Evolutionary conservation across 53 echinoderm and acorn worm species (phyloP).

Genomic region (Astropecten irregularis): DNA sequence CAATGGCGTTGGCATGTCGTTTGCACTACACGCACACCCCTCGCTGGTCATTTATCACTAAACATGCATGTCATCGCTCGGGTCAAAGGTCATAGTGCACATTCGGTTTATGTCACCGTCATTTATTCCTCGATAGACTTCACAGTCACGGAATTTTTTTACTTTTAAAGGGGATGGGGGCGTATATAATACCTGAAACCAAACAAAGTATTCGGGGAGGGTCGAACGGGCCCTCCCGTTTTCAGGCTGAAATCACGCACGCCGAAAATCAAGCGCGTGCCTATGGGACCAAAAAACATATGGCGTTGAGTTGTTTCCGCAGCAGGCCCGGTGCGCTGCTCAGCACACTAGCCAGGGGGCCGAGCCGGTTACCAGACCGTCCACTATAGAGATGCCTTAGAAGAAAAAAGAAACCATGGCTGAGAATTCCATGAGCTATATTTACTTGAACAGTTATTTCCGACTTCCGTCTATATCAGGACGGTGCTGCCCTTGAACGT

Average conservation of each 20-base stretch:
- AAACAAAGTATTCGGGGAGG: constrained; percentile 11
- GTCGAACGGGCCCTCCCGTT: constrained; percentile 20
- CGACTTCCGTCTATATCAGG: constrained; percentile 28
- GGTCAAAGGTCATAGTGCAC: constrained; percentile 42
- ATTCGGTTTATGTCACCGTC: neutral
- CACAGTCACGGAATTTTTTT: constrained; percentile 18
- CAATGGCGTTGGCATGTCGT: too few species aligned
- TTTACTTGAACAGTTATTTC: neutral
- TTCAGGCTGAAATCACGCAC: constrained; percentile 7
- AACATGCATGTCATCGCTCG: constrained; percentile 28
- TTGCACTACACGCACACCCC: too few species aligned
- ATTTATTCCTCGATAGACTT: too few species aligned
- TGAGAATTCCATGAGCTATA: constrained; percentile 8
- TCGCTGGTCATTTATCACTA: constrained; percentile 56
- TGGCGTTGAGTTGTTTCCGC: too few species aligned
- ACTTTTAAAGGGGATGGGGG: too few species aligned
- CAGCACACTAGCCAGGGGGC: too few species aligned
- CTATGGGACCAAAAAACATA: too few species aligned
- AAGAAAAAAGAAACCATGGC: neutral
- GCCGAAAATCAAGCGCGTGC: neutral
- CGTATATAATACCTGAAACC: too few species aligned
- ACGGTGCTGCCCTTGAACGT: constrained; percentile 22
- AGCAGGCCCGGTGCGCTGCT: too few species aligned
- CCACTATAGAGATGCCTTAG: neutral
- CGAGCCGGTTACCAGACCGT: too few species aligned